Percentiles rank a stretch among this genome's conserved stretches.
Evolutionary conservation across 2,888 invertebrate species (phyloP).

Genomic region (Ophioninae sp.): DNA sequence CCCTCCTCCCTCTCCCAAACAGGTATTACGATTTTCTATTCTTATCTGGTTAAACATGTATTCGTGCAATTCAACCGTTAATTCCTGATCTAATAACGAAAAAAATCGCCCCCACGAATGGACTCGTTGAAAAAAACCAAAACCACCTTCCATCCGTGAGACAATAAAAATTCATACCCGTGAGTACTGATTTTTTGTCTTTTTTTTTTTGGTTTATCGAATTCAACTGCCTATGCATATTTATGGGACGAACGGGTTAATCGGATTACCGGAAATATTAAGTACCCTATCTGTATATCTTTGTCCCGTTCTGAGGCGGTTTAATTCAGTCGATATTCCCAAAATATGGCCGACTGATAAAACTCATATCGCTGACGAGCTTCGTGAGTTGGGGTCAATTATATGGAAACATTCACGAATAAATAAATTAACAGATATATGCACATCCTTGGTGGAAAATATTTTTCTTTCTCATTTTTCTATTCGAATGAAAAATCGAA

Average conservation of each 20-base stretch:
- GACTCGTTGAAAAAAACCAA: neutral
- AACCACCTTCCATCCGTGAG: neutral
- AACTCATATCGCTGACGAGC: conserved; percentile 25
- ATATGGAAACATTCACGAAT: neutral
- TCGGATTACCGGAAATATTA: conserved; percentile 27
- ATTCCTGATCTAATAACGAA: conserved; percentile 38
- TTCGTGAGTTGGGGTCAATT: neutral
- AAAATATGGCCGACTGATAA: conserved; percentile 27
- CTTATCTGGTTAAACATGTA: conserved; percentile 10
- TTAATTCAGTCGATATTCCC: conserved; percentile 7
- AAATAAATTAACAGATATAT: neutral
- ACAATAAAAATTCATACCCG: neutral
- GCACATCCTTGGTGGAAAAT: too few species aligned
- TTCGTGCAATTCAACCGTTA: conserved; percentile 21
- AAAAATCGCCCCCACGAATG: conserved; percentile 1
- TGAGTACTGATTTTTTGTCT: neutral
- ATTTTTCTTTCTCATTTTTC: too few species aligned
- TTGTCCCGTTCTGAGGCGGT: conserved; percentile 17
- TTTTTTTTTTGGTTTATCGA: conserved; percentile 7
- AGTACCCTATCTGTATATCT: conserved; percentile 26
- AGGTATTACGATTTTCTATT: conserved; percentile 39
- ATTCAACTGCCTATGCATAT: conserved; percentile 2
- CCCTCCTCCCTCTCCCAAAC: neutral
- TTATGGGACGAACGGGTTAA: conserved; percentile 24
- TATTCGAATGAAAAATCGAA: too few species aligned